These are phyloP conservation scores for Syngnathus typhle DNA, from an alignment of 2,113 vertebrate species.

Conservation along the genomic window DNA sequence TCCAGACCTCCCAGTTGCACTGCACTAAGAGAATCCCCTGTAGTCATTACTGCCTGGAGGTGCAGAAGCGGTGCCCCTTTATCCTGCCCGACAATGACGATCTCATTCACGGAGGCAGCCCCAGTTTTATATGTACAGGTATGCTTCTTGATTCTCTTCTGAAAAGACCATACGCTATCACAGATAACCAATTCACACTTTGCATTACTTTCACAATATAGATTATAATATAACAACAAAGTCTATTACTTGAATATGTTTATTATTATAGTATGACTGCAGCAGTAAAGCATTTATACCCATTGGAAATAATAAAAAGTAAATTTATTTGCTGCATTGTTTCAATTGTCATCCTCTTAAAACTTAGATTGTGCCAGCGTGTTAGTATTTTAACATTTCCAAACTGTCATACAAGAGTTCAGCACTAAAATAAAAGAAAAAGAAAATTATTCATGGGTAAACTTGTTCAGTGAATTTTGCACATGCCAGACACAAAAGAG, in stretches of 20 bases:
- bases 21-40: conserved; percentile 97
- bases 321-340: no score
- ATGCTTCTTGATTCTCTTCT: conserved; percentile 1
- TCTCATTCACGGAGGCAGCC: conserved; percentile 96
- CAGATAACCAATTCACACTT: neutral
- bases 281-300: no score
- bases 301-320: no score
- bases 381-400: neutral
- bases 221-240: neutral
- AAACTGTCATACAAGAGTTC: neutral
- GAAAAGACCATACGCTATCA: neutral
- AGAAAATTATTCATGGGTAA: neutral
- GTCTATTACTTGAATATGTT: no score
- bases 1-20: conserved; percentile 95
- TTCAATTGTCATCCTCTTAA: no score
- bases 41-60: conserved; percentile 98
- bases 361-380: no score
- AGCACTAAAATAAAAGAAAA: neutral
- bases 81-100: conserved; percentile 98
- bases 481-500: neutral
- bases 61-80: conserved; percentile 97
- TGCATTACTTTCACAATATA: neutral
- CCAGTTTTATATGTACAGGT: conserved; percentile 99
- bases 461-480: neutral
- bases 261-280: no score